Evolutionary conservation across 2,888 invertebrate genomes (phyloP), one percentile per base, ranked within the genome.

Genomic region (Cantharis lateralis): DNA sequence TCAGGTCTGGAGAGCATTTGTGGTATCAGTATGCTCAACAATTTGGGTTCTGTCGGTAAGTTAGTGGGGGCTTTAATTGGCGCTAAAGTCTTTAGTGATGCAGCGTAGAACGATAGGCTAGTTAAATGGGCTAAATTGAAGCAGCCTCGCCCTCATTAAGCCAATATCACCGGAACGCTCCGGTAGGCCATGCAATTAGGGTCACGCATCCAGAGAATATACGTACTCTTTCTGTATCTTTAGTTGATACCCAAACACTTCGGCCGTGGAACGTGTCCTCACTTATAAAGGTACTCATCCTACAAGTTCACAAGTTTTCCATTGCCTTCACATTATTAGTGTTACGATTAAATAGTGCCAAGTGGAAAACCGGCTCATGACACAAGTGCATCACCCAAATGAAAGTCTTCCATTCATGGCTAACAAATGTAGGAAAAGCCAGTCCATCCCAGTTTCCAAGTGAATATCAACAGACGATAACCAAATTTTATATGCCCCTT

Each of bases 71-170:
- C 86, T 85, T 86, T 88, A 87, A 88, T 88, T 88, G 88, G 86
- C 86, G 88, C 87, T 86, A 87, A 87, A 87, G 88, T 88, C 88
- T 87, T 88, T 88, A 87, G 87, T 84, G 87, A 87, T 86, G 86
- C 87, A 86, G 86, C 86, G 86, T 87, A 87, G 86, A 87, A 87
- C 87, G 87, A 88, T 88, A 88, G 88, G 88, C 88, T 87, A 88
- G 87, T 87, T 88, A 87, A 88, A 88, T 88, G 87, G 87, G 87
- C 86, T 86, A 88, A 88, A 88, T 88, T 88, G 87, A 86, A 84
- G 86, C 86, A 85, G 88, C 88, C 88, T 87, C 88, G 88, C 88
- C 88, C 88, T 88, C 87, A 88, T 88, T 88, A 87, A 85, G 86
- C 87, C 87, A 87, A 87, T 88, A 86, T 86, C 83, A 86, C 86